Conservation (phyloP, 2,888 invertebrate species). For the Sinelater perroti region DNA sequence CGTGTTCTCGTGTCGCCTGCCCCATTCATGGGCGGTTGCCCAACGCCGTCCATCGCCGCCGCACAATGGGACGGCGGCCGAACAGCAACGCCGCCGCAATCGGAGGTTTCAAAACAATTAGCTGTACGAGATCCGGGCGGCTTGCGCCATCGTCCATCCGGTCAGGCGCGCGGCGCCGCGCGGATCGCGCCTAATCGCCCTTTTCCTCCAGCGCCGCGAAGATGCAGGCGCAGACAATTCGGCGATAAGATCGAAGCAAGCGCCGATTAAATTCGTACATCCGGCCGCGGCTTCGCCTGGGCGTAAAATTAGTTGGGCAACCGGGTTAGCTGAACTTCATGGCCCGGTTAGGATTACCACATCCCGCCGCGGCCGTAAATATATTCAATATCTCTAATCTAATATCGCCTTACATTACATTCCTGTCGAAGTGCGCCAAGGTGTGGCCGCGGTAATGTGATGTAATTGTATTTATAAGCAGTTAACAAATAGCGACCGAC, state of each 20-base stretch:
- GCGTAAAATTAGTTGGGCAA: conserved; percentile 34
- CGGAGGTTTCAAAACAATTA: conserved; percentile 32
- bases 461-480: conserved; percentile 31
- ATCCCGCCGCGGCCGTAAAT: conserved; percentile 26
- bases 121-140: conserved; percentile 6
- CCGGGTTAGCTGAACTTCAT: conserved; percentile 30
- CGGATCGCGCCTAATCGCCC: conserved; percentile 25
- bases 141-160: conserved; percentile 25
- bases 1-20: conserved; percentile 8
- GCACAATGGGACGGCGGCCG: conserved; percentile 15
- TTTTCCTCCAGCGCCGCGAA: conserved; percentile 28
- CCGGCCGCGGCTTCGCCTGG: conserved; percentile 30
- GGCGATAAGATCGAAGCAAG: conserved; percentile 27
- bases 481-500: conserved; percentile 28
- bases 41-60: not conserved
- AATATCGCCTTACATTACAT: conserved; percentile 41
- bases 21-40: not conserved
- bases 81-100: conserved; percentile 17
- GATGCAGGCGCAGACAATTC: conserved; percentile 28
- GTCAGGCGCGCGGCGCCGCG: conserved; percentile 25
- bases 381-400: conserved; percentile 35
- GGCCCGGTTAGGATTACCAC: conserved; percentile 38
- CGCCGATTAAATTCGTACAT: conserved; percentile 31
- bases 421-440: conserved; percentile 39
- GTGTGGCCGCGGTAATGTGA: conserved; percentile 36